These are phyloP conservation scores for Trichomycterus rosablanca DNA, from an alignment of 2,113 vertebrate species.

Conservation along the genomic window DNA sequence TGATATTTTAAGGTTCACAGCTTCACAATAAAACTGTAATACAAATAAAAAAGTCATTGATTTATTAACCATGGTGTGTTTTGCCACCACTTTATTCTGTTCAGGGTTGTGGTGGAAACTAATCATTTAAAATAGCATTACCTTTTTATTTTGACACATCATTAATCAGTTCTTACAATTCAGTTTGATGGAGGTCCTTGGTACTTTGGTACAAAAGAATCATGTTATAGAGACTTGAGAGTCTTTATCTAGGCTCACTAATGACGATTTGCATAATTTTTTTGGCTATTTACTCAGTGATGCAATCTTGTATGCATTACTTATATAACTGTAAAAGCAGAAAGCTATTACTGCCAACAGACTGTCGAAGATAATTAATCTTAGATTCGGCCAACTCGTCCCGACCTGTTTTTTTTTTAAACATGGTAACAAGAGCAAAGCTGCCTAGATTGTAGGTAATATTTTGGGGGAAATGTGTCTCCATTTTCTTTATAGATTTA, in stretches of 20 bases:
- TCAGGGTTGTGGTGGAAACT: no score
- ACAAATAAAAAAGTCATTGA: no score
- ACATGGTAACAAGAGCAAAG: conserved; percentile 34
- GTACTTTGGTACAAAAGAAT: background rate
- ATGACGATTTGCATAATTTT: conserved; percentile 42
- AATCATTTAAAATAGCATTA: background rate
- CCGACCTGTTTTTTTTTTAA: conserved; percentile 49
- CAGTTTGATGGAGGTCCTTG: no score
- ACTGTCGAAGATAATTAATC: conserved; percentile 53
- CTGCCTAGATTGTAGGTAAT: conserved; percentile 40
- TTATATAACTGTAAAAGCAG: conserved; percentile 56
- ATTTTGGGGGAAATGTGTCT: conserved; percentile 27
- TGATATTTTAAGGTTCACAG: conserved; percentile 2
- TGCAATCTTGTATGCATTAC: conserved; percentile 55
- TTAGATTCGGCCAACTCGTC: conserved; percentile 35
- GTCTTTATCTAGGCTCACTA: conserved; percentile 48
- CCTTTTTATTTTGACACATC: background rate
- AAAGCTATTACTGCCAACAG: conserved; percentile 46
- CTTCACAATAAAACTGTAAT: background rate
- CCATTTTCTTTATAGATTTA: conserved; percentile 44
- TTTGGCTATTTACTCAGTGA: conserved; percentile 55
- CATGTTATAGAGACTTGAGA: background rate
- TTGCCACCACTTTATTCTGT: no score
- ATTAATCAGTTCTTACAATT: background rate
- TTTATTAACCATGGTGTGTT: no score